Evolutionary conservation across 1,140 invertebrate species (phyloP).

Genomic region (Carposina sasakii): DNA sequence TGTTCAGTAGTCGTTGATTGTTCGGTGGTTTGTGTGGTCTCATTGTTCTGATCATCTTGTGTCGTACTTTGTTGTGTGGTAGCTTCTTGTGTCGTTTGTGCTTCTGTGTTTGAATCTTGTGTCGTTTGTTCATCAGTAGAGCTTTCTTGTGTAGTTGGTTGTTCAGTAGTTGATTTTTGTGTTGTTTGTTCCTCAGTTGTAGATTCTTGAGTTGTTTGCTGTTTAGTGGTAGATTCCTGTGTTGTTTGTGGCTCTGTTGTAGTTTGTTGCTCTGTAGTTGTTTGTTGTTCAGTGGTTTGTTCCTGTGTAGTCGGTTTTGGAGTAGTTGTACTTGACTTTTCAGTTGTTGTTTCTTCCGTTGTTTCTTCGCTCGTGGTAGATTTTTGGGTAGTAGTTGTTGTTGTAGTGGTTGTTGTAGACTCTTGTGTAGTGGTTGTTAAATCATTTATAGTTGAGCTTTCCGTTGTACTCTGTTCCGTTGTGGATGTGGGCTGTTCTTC

Average conservation of each 20-base stretch:
- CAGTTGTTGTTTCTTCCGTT: slow-evolving; percentile 26
- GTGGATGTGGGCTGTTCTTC: no score
- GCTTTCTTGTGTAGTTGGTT: slow-evolving; percentile 24
- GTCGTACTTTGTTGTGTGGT: slow-evolving; percentile 22
- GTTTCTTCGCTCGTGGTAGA: slow-evolving; percentile 26
- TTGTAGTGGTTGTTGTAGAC: slow-evolving; percentile 7
- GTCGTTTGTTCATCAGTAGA: slow-evolving; percentile 29
- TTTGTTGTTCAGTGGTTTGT: slow-evolving; percentile 18
- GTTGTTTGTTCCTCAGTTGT: slow-evolving; percentile 27
- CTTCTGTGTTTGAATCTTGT: slow-evolving; percentile 1
- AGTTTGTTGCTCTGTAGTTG: slow-evolving; percentile 24
- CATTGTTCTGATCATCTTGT: no score
- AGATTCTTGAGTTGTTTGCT: slow-evolving; percentile 24
- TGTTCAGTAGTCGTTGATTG: slow-evolving; percentile 24
- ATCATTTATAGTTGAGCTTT: slow-evolving; percentile 9
- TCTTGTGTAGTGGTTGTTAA: slow-evolving; percentile 22
- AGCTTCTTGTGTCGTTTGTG: slow-evolving; percentile 14
- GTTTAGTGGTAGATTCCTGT: slow-evolving; percentile 20
- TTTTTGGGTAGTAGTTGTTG: slow-evolving; percentile 28
- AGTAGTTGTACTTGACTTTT: no score
- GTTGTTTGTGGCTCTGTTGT: slow-evolving; percentile 28
- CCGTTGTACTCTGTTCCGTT: slow-evolving; percentile 26
- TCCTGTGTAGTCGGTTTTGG: slow-evolving; percentile 10
- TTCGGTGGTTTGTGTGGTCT: slow-evolving; percentile 21
- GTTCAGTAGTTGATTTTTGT: slow-evolving; percentile 21